Evolutionary conservation across 1,140 invertebrate genomes (phyloP), one percentile per base, ranked within the genome.

Genomic region (Anastrepha ludens): DNA sequence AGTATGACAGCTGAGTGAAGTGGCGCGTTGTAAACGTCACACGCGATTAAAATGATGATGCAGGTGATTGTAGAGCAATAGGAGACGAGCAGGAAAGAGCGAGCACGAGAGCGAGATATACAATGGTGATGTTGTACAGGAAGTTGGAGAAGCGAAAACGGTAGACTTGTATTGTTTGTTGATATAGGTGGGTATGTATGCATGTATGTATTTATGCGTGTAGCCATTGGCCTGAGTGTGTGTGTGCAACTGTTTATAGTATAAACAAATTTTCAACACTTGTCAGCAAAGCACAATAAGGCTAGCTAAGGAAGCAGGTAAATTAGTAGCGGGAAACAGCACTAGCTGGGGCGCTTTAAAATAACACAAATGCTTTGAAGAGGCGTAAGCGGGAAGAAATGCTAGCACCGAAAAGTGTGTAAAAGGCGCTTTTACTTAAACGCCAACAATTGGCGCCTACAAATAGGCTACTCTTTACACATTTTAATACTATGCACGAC

Each of bases 11-110:
- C 41, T 81, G 74, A 81, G 74, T 81, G 50, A 81, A 81, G 74
- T 81, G 74, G 47, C 47, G 74, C 74, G 74, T 81, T 81, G 74
- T 81, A 81, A 81, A 81, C 74, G 74, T 81, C 74, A 81, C 74
- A 81, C 74, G 74, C 74, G 74, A 81, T 81, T 81, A 81, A 81
- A 81, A 81, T 55, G 47, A 81, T 81, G 74, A 44, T 44, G 44
- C 67, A 74, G 67, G 67, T 74, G 60, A 62, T 17, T 62, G 67
- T 3, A 13, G 13, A 11, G 9, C 2, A 4, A 81, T 55, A 20
- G 15, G 7, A 20, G 44, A 81, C 2, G 47, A 9, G 47, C 2
- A 20, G 47, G 55, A 55, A 81, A 9, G 17, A 29, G 29, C 29
- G 74, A n/a, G 1, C 44, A 20, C 9, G 9, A 55, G 41, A 55